Percentiles rank a stretch among this genome's conserved stretches.
These are phyloP conservation scores for Stenodera caucasica DNA, from an alignment of 2,888 invertebrate species.

Conservation along the genomic window DNA sequence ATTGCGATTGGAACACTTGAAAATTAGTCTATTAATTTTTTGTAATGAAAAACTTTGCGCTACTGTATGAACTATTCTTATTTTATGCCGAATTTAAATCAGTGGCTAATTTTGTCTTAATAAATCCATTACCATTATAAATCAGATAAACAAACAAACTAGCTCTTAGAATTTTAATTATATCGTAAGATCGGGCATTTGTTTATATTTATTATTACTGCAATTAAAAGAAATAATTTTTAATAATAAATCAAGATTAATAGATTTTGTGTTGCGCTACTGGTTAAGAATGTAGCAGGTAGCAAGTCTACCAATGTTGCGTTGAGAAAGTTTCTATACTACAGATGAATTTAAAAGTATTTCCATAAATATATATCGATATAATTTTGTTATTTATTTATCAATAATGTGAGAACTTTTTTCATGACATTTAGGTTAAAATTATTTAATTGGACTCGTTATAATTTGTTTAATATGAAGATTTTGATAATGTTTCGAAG, in stretches of 20 bases:
- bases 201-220: too few relatives aligned
- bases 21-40: too few relatives aligned
- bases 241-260: background rate
- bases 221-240: too few relatives aligned
- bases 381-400: too few relatives aligned
- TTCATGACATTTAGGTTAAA: slow-evolving; percentile 1
- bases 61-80: background rate
- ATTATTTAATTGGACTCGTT: slow-evolving; percentile 9
- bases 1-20: too few relatives aligned
- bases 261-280: background rate
- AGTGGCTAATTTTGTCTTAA: background rate
- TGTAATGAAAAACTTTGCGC: too few relatives aligned
- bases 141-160: too few relatives aligned
- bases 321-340: slow-evolving; percentile 22
- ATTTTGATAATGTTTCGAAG: slow-evolving; percentile 27
- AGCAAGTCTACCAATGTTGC: slow-evolving; percentile 25
- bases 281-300: slow-evolving; percentile 2
- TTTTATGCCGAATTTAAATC: background rate
- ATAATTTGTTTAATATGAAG: slow-evolving; percentile 1
- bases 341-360: background rate
- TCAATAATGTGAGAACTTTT: background rate
- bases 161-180: too few relatives aligned
- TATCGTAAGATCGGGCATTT: too few relatives aligned
- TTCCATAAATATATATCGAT: background rate
- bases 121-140: too few relatives aligned